Conservation (phyloP, 2,113 vertebrate genomes). For the Trematomus loennbergii region DNA sequence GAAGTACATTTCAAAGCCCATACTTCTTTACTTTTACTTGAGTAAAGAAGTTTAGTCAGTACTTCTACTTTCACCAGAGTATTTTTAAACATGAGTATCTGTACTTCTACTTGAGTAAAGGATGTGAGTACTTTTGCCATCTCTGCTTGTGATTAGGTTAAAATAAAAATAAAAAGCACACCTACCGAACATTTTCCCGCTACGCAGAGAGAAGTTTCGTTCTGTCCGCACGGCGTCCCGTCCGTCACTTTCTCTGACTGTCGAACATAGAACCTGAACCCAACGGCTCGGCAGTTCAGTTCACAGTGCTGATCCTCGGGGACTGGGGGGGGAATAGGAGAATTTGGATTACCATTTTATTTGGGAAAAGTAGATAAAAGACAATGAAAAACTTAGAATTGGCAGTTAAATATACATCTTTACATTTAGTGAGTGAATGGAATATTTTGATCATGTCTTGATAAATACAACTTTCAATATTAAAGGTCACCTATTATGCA, state of each 20-base stretch:
- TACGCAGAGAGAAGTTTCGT: slow-evolving; percentile 89
- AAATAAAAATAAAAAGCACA: too few species aligned
- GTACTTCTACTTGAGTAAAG: too few species aligned
- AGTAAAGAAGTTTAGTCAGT: too few species aligned
- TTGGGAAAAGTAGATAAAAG: background rate
- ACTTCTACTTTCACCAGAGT: too few species aligned
- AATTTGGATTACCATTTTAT: slow-evolving; percentile 9
- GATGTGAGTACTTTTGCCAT: too few species aligned
- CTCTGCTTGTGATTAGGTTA: too few species aligned
- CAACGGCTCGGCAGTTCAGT: slow-evolving; percentile 92
- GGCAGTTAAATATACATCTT: background rate
- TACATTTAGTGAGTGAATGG: background rate
- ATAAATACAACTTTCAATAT: background rate
- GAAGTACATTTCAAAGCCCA: too few species aligned
- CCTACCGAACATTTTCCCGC: slow-evolving; percentile 90
- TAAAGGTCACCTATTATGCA: too few species aligned
- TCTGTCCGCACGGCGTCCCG: slow-evolving; percentile 91
- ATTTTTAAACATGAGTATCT: too few species aligned
- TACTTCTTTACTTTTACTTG: too few species aligned
- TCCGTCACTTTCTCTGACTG: slow-evolving; percentile 91
- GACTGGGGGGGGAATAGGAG: slow-evolving; percentile 70
- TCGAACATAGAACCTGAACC: slow-evolving; percentile 94
- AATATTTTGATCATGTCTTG: background rate
- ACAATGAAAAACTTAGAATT: background rate
- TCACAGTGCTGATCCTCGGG: slow-evolving; percentile 90